Evolutionary conservation across 92 coral and sea anemone species (phyloP), one percentile per base, ranked within the genome.

Genomic region (Muricea muricata): DNA sequence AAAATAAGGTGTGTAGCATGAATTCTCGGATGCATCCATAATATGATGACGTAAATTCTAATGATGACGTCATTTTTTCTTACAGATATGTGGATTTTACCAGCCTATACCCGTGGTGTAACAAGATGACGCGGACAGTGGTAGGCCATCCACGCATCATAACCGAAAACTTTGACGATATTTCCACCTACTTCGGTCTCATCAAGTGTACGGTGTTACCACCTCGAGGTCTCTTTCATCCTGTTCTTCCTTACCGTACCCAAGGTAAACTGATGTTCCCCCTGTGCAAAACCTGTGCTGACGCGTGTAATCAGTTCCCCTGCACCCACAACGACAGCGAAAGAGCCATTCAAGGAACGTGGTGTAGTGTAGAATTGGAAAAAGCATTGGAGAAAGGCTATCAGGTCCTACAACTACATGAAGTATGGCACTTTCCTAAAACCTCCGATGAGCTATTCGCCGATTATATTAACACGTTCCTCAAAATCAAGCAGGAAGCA

Each of bases 381-480:
- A 17, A 65, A 0, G 31, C 1, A 13, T 0, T 18, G 39, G 33
- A 28, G 31, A 39, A 1, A 65, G 0, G 25, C 14, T 28, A 39
- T 33, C 37, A 65, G 13, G 25, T 65, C 25, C 73, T 65, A 65
- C 31, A 65, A 65, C 30, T 65, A 13, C 73, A 65, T 33, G 73
- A 65, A 39, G 73, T 65, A 39, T 65, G 73, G 73, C 21, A 65
- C 25, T 65, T 65, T 65, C 73, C 73, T 18, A 33, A 65, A 65
- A 11, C 73, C 31, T 65, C 73, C 37, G 73, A 65, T 33, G 73
- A 9, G 9, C 9, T 37, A n/a, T n/a, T n/a, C n/a, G n/a, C n/a
- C n/a, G n/a, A n/a, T n/a, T n/a, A n/a, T n/a, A n/a, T n/a, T n/a
- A n/a, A n/a, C n/a, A n/a, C n/a, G n/a, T n/a, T n/a, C n/a, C n/a